Conservation (phyloP, 2,113 vertebrate genomes). For the Nicator chloris region DNA sequence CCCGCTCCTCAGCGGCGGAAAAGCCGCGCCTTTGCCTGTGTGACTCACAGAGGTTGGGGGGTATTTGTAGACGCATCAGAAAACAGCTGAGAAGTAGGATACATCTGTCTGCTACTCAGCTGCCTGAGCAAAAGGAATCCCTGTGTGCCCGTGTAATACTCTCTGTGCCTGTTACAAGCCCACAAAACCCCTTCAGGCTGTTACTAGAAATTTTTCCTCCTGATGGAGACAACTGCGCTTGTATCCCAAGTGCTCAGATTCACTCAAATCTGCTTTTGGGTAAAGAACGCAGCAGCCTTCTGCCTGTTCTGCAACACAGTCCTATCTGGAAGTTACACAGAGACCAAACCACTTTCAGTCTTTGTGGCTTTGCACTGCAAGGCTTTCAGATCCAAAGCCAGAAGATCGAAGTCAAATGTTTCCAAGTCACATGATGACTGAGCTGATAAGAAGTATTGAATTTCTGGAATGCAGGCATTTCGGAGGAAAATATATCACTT, state of each 20-base stretch:
- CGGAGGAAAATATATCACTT: background rate
- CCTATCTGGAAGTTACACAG: background rate
- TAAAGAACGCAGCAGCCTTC: background rate
- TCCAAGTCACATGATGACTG: background rate
- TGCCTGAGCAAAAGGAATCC: background rate
- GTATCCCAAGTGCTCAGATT: background rate
- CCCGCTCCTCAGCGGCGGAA: no score
- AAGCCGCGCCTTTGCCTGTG: no score
- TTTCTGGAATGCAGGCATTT: background rate
- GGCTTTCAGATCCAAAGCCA: background rate
- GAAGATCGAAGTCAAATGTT: background rate
- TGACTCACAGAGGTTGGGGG: background rate
- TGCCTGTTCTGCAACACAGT: background rate
- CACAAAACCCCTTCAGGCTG: background rate
- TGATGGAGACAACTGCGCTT: background rate
- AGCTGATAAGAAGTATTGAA: background rate
- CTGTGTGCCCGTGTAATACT: background rate
- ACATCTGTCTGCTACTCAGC: background rate
- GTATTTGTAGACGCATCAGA: background rate
- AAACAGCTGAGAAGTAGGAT: background rate
- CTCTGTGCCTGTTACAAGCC: background rate
- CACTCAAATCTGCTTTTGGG: background rate
- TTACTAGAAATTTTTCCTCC: background rate
- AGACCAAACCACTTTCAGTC: background rate
- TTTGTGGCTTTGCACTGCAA: background rate